Conservation (phyloP, 2,797 vertebrate genomes). For the Corythornis leucogaster region DNA sequence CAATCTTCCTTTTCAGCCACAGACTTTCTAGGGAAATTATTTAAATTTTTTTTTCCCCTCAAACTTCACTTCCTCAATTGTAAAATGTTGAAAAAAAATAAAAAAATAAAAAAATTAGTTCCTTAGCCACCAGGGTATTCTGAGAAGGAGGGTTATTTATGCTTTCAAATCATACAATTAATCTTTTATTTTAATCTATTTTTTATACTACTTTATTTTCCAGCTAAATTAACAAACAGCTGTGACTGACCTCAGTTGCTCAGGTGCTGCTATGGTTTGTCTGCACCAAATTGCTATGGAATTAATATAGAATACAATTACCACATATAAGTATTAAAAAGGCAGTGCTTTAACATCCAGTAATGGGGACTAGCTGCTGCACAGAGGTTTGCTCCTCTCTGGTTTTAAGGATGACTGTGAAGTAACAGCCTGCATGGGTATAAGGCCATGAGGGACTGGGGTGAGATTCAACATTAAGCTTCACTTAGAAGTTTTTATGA, state of each 20-base stretch:
- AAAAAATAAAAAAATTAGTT: not conserved
- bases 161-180: not conserved
- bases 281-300: not conserved
- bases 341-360: not conserved
- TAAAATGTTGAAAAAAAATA: not conserved
- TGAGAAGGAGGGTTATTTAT: not conserved
- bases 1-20: not conserved
- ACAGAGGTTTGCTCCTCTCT: not conserved
- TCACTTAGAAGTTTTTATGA: not conserved
- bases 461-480: constrained; percentile 3
- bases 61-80: not conserved
- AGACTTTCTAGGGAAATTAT: not conserved
- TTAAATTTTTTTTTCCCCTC: not conserved
- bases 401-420: not conserved
- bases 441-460: not conserved
- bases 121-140: not conserved
- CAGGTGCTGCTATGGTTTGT: not conserved
- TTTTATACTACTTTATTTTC: not conserved
- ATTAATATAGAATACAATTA: constrained; percentile 4
- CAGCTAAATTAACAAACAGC: not conserved
- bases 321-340: not conserved
- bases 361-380: not conserved
- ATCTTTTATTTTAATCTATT: not conserved
- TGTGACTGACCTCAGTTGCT: not conserved
- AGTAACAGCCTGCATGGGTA: not conserved